Conservation (phyloP, 1,140 invertebrate species). For the Nasonia giraulti region DNA sequence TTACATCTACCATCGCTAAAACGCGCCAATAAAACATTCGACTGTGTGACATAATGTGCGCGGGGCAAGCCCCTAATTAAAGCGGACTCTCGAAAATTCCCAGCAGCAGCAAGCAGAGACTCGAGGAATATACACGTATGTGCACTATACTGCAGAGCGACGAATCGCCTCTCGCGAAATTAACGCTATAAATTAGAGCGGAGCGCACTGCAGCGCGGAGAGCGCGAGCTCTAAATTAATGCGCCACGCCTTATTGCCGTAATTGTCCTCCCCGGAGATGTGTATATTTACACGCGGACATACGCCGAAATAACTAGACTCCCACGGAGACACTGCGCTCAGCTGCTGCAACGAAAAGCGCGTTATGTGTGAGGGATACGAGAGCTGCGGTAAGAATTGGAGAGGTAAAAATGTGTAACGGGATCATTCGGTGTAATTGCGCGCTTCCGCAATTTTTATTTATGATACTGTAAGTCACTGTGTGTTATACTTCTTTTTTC, state of each 20-base stretch:
- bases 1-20: neutral
- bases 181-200: slow-evolving; percentile 37
- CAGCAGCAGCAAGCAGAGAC: neutral
- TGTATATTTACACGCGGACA: slow-evolving; percentile 29
- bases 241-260: slow-evolving; percentile 46
- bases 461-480: neutral
- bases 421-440: neutral
- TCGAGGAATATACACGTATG: neutral
- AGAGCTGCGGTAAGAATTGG: neutral
- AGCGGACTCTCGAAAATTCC: slow-evolving; percentile 16
- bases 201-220: neutral
- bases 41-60: slow-evolving; percentile 13
- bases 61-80: slow-evolving; percentile 18
- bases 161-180: slow-evolving; percentile 41
- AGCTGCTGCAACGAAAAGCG: neutral
- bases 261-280: slow-evolving; percentile 25
- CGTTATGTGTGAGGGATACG: neutral
- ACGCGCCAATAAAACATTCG: slow-evolving; percentile 10
- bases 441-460: neutral
- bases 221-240: slow-evolving; percentile 29
- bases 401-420: neutral
- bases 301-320: slow-evolving; percentile 9
- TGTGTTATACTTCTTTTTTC: too few relatives aligned
- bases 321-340: neutral
- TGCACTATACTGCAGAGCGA: neutral